These are phyloP conservation scores for Oreochromis aureus DNA, from an alignment of 2,113 vertebrate species.

Conservation along the genomic window DNA sequence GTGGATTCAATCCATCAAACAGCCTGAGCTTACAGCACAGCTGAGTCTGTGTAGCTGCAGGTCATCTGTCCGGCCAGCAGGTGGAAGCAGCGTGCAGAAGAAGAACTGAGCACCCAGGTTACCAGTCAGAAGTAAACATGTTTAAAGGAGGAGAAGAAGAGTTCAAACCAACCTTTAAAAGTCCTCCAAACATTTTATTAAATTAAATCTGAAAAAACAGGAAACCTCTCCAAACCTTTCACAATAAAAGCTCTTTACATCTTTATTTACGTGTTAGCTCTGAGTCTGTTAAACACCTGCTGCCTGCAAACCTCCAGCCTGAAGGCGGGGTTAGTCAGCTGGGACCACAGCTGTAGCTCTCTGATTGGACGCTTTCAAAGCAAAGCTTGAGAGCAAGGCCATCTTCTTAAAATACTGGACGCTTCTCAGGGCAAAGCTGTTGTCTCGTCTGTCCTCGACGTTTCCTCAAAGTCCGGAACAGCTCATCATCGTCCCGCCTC, in stretches of 20 bases:
- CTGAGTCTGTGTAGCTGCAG: background rate
- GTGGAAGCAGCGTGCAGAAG: background rate
- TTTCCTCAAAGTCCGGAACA: fast-evolving
- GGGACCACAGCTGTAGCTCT: background rate
- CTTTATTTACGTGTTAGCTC: background rate
- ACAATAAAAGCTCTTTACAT: background rate
- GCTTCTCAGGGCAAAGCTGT: background rate
- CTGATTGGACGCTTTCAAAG: background rate
- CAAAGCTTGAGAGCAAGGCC: background rate
- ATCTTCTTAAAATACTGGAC: background rate
- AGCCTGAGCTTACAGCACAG: background rate
- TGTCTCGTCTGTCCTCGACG: background rate
- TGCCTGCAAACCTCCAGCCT: background rate
- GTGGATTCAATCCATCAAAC: background rate
- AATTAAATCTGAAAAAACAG: background rate
- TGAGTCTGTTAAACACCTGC: background rate
- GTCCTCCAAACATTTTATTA: background rate
- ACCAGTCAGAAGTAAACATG: background rate
- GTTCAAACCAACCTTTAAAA: background rate
- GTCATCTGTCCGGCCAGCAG: background rate
- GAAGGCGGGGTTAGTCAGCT: background rate
- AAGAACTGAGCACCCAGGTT: background rate
- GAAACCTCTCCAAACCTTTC: background rate
- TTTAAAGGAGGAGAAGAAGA: background rate
- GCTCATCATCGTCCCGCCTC: background rate